Percentiles rank a stretch among this genome's conserved stretches.
Evolutionary conservation across 2,888 invertebrate species (phyloP).

Genomic region (Lasioglossum lativentre): DNA sequence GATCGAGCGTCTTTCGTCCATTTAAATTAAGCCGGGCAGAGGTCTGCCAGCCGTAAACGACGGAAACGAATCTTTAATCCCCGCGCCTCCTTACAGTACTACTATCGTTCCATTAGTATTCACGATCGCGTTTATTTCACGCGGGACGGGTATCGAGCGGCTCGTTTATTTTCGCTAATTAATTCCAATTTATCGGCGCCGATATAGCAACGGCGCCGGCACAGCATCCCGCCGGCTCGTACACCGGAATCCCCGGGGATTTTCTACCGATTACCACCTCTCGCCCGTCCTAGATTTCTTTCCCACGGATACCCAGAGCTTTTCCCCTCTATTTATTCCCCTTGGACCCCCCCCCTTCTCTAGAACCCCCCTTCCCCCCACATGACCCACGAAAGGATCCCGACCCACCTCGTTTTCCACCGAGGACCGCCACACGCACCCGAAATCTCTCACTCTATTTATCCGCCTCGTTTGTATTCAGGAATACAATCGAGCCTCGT

Average conservation of each 20-base stretch:
- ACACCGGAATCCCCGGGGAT: slow-evolving; percentile 47
- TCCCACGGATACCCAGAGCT: slow-evolving; percentile 40
- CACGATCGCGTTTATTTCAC: slow-evolving; percentile 65
- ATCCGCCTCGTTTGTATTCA: slow-evolving; percentile 31
- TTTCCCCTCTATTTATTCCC: slow-evolving; percentile 48
- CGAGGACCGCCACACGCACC: neutral
- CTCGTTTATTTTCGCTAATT: slow-evolving; percentile 71
- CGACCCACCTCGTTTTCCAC: neutral
- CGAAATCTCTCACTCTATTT: slow-evolving; percentile 44
- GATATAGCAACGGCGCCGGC: slow-evolving; percentile 32
- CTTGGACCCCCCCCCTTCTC: neutral
- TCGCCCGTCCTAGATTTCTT: slow-evolving; percentile 44
- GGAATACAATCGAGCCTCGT: neutral
- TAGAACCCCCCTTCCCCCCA: no score
- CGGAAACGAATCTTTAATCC: slow-evolving; percentile 50
- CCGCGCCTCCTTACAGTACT: slow-evolving; percentile 30
- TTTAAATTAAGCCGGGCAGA: slow-evolving; percentile 47
- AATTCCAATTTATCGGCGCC: slow-evolving; percentile 71
- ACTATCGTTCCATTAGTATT: slow-evolving; percentile 66
- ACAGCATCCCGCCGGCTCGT: slow-evolving; percentile 27
- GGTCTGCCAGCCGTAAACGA: slow-evolving; percentile 36
- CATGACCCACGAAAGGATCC: neutral
- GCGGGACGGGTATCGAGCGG: slow-evolving; percentile 59
- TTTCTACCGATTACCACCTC: slow-evolving; percentile 59
- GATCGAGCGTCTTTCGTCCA: slow-evolving; percentile 37